Evolutionary conservation across 1,140 invertebrate genomes (phyloP), one percentile per base, ranked within the genome.

Genomic region (Drepana arcuata): DNA sequence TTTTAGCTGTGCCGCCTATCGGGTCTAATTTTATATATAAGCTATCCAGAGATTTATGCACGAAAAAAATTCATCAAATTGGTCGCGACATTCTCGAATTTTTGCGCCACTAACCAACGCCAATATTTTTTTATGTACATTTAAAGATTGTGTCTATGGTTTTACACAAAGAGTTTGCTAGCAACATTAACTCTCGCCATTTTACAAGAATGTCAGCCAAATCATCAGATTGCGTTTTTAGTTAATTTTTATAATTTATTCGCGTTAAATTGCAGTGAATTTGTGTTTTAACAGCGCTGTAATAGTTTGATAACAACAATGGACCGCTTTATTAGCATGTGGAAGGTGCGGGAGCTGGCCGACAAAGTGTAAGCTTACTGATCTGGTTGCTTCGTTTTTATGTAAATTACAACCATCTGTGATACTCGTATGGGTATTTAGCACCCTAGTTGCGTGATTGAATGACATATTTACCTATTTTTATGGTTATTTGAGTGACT

Each of bases 321-420:
- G 87, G 88, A 90, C 71, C 88, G 88, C 69, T 86, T 89, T 71
- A 91, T 92, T 81, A 93, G 90, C 73, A 93, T 94, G 92, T 97
- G 95, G 95, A 97, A 96, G 88, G 90, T 97, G 63, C 89, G 95
- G 58, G 95, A 97, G 84, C 69, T 97, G 47, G 93, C 94, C 58
- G 95, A 97, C 78, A 96, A 96, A 91, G 94, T 96, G 95, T 96
- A 91, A 94, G 95, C 93, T 16, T n/a, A n/a, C n/a, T n/a, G n/a
- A n/a, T n/a, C n/a, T n/a, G n/a, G 24, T 43, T 36, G 49, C 42
- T 52, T 64, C 62, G 63, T 68, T 75, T 72, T 62, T 75, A 72
- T 72, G 63, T 56, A 53, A 75, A 79, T 71, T 65, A 45, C 40
- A 16, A 39, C 59, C 55, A 64, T 71, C 57, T 68, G 57, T 57